phyloP scores from a whole-genome alignment of 2,113 vertebrate species.

The Synodontis membranacea region DNA sequence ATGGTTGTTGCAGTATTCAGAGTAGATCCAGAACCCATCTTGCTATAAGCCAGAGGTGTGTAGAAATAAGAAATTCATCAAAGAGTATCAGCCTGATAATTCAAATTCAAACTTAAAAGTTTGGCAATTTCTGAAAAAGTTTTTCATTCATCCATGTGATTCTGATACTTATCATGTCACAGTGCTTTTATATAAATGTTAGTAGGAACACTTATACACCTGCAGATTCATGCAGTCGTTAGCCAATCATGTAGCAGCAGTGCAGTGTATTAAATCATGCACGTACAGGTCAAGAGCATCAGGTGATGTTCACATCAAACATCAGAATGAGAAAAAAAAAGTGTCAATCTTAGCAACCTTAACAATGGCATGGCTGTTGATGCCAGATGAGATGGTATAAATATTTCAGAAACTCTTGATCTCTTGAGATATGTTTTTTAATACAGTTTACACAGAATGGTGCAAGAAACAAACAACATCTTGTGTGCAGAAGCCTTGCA shows the following conservation, averaged over 20 bases:
- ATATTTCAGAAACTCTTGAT: not conserved
- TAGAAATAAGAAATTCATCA: not conserved
- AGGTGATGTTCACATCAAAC: not conserved
- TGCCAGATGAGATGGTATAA: not conserved
- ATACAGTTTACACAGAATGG: not conserved
- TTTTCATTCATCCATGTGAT: not conserved
- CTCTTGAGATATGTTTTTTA: not conserved
- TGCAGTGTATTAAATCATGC: not conserved
- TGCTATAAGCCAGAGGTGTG: slow-evolving; percentile 68
- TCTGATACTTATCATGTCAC: not conserved
- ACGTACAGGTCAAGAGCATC: not conserved
- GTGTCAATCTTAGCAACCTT: not conserved
- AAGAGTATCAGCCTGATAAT: not conserved
- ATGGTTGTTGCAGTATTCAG: slow-evolving; percentile 90
- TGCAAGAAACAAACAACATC: not conserved
- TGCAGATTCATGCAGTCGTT: not conserved
- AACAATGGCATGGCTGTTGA: not conserved
- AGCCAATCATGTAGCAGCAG: not conserved
- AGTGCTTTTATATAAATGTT: not conserved
- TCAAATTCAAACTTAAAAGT: not conserved
- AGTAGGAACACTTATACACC: not conserved
- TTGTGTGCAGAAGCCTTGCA: not conserved
- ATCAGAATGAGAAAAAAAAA: not conserved
- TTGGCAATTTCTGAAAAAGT: not conserved
- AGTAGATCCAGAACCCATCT: slow-evolving; percentile 92